Evolutionary conservation across 37 sponge, comb jelly and placozoan species (phyloP), one percentile per base, ranked within the genome.

Genomic region (Tethya wilhelma): DNA sequence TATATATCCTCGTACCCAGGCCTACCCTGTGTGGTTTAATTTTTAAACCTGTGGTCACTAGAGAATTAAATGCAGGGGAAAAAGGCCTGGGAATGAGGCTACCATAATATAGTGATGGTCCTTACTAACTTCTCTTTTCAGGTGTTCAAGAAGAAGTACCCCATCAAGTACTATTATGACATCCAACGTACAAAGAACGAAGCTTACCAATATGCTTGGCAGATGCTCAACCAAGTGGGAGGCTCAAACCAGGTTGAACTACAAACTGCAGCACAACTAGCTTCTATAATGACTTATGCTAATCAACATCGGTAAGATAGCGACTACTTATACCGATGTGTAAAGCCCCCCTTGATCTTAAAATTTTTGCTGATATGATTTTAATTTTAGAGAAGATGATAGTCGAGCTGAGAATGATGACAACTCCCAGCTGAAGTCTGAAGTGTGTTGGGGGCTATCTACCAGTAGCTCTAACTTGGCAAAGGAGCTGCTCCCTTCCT

Each of bases 391-490:
- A 49, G 53, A 14, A 49, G 9, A 14, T 14, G 14, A 49, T 19
- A 49, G 53, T 49, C 14, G 53, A 19, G 53, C 14, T 49, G 53
- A 49, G 6, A 64, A 60, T 12, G 28, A 14, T 22, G 49, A 71
- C 19, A 81, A 60, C 1, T 22, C 22, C 44, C 59, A 74, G 41
- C 6, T n/a, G 26, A 84, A 75, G 59, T 39, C 68, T 29, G 71
- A 67, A 28, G 46, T 86, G 9, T 74, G 40, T 49, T 79, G 86
- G 79, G 90, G 90, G 2, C 84, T 90, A 4, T 90, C 90, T 44
- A 79, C 46, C 31, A 84, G 85, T 59, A 90, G 90, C 55, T 79
- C 64, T 23, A 83, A 84, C 68, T 67, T 90, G 29, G 90, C 90
- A 59, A 90, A 80, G 42, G 85, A 90, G 37, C 80, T 90, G 4